phyloP scores from a whole-genome alignment of 2,888 invertebrate species.

The Drosophila anceps region DNA sequence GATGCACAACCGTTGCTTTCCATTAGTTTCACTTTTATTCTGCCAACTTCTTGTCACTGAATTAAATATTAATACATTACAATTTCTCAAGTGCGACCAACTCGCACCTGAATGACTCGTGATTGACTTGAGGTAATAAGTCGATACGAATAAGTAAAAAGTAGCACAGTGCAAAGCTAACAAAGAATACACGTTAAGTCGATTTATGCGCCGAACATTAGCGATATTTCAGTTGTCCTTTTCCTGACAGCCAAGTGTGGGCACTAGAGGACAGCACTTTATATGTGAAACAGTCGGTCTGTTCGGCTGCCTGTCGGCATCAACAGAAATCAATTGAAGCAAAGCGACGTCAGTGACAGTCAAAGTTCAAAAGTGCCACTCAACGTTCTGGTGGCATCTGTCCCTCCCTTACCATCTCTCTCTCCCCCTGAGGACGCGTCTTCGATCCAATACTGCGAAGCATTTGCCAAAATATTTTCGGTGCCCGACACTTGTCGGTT shows the following conservation, averaged over 20 bases:
- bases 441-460: slow-evolving; percentile 18
- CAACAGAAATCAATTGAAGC: slow-evolving; percentile 69
- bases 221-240: slow-evolving; percentile 44
- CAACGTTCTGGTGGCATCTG: slow-evolving; percentile 51
- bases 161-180: neutral
- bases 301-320: slow-evolving; percentile 31
- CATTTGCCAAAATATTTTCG: slow-evolving; percentile 71
- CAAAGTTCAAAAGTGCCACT: slow-evolving; percentile 79
- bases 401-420: slow-evolving; percentile 3
- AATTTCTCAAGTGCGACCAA: slow-evolving; percentile 36
- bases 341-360: slow-evolving; percentile 58
- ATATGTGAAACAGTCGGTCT: slow-evolving; percentile 29
- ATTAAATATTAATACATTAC: slow-evolving; percentile 52
- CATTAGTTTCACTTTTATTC: slow-evolving; percentile 24
- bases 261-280: slow-evolving; percentile 20
- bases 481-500: slow-evolving; percentile 52
- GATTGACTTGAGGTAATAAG: slow-evolving; percentile 29
- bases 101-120: slow-evolving; percentile 17
- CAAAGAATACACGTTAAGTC: slow-evolving; percentile 28
- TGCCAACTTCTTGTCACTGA: neutral
- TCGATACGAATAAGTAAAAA: slow-evolving; percentile 9
- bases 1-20: neutral
- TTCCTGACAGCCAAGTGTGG: slow-evolving; percentile 2
- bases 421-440: slow-evolving; percentile 11
- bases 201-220: slow-evolving; percentile 43